phyloP scores from a whole-genome alignment of 1,140 invertebrate species.

The Whitmania pigra region DNA sequence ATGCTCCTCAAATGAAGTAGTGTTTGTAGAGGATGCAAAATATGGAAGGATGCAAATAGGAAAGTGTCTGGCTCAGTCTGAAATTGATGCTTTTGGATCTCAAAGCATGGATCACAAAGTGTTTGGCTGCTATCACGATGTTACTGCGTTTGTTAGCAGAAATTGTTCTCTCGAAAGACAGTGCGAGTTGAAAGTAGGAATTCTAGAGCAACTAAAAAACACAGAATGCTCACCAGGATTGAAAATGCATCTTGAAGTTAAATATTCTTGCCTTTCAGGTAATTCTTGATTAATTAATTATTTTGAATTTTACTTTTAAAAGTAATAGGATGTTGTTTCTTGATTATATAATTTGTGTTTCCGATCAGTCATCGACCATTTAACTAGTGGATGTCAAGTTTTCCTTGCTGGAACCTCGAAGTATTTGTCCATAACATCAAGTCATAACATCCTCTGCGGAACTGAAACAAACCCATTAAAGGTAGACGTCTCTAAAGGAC shows the following conservation, averaged over 20 bases:
- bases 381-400: too few species aligned
- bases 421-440: too few species aligned
- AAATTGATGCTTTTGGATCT: neutral
- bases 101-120: conserved; percentile 4
- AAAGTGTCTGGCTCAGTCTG: neutral
- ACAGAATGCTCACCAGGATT: neutral
- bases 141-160: neutral
- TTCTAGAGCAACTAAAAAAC: neutral
- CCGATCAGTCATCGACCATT: too few species aligned
- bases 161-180: neutral
- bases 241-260: neutral
- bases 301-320: too few species aligned
- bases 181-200: neutral
- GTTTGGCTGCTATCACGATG: neutral
- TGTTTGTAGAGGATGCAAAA: neutral
- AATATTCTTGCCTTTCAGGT: neutral
- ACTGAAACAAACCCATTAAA: too few species aligned
- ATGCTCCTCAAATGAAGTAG: conserved; percentile 7
- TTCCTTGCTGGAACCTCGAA: too few species aligned
- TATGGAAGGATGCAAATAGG: conserved; percentile 15
- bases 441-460: too few species aligned
- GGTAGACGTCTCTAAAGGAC: too few species aligned
- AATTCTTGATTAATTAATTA: too few species aligned
- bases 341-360: too few species aligned
- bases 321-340: too few species aligned